phyloP scores from a whole-genome alignment of 2,113 vertebrate genomes.

The Herpailurus yagouaroundi region DNA sequence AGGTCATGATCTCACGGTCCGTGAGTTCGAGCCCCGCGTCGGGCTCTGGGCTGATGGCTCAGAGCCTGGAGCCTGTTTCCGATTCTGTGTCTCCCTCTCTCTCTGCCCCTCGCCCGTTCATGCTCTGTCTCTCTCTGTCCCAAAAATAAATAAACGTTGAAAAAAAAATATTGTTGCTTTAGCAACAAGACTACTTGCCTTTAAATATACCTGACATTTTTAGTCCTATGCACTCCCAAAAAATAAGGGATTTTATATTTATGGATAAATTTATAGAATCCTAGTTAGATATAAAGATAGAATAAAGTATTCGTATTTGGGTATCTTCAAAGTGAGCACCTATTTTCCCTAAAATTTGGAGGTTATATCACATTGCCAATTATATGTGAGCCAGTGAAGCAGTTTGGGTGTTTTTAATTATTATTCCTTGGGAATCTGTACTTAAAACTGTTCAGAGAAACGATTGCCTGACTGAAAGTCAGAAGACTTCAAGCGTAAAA shows the following conservation, averaged over 20 bases:
- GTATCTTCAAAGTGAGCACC: background rate
- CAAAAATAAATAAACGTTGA: no score
- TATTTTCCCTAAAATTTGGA: background rate
- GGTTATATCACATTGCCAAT: background rate
- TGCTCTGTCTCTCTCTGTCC: no score
- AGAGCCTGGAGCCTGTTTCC: no score
- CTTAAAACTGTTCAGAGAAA: constrained; percentile 34
- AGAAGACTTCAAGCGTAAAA: constrained; percentile 10
- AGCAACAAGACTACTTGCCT: background rate
- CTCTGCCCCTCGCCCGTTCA: no score
- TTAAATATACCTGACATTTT: constrained; percentile 32
- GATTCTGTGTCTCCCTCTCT: no score
- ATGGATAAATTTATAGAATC: constrained; percentile 6
- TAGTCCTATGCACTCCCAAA: background rate
- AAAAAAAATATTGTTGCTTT: constrained; percentile 30
- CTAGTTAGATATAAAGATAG: background rate
- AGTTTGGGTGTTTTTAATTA: background rate
- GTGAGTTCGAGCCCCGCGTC: no score
- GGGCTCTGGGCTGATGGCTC: no score
- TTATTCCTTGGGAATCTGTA: background rate
- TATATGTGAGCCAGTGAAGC: background rate
- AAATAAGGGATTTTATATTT: constrained; percentile 11
- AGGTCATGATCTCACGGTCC: no score
- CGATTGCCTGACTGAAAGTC: background rate
- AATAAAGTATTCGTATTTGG: background rate